A percentile compares a stretch with the other conserved stretches of the same genome.
Evolutionary conservation across 2,113 vertebrate species (phyloP).

Genomic region (Bubo scandiacus): DNA sequence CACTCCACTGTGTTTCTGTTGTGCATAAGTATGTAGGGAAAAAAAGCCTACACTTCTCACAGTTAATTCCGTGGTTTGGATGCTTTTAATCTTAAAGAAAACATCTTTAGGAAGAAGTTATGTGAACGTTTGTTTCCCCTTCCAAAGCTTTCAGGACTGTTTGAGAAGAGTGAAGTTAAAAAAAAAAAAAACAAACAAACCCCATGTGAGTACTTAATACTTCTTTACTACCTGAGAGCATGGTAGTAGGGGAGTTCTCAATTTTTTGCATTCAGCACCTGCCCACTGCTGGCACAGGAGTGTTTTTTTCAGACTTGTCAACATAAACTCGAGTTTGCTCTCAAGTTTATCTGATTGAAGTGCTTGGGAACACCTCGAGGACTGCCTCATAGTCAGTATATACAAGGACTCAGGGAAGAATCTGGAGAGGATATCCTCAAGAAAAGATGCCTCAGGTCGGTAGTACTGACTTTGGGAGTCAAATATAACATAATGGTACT

Average conservation of each 20-base stretch:
- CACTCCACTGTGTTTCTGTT: not conserved
- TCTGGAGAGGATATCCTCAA: not conserved
- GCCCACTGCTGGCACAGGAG: not conserved
- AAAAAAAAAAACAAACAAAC: not conserved
- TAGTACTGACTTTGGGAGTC: not conserved
- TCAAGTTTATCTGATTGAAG: not conserved
- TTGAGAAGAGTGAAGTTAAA: not conserved
- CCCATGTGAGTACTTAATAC: too few relatives aligned
- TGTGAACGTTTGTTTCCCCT: not conserved
- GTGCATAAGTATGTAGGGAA: rapidly evolving
- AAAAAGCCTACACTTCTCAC: not conserved
- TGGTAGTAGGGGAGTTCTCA: not conserved
- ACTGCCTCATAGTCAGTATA: not conserved
- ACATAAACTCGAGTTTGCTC: not conserved
- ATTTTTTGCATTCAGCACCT: not conserved
- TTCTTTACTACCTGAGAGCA: not conserved
- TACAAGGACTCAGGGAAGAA: not conserved
- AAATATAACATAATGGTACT: not conserved
- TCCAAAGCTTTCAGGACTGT: not conserved
- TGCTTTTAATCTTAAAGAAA: not conserved
- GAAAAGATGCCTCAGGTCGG: not conserved
- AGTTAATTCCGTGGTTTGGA: not conserved
- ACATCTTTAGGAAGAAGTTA: not conserved
- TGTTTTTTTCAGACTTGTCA: not conserved
- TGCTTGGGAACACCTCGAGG: not conserved